Percentiles rank a stretch among this genome's conserved stretches.
phyloP scores from a whole-genome alignment of 2,113 vertebrate genomes.

The Hylia prasina region DNA sequence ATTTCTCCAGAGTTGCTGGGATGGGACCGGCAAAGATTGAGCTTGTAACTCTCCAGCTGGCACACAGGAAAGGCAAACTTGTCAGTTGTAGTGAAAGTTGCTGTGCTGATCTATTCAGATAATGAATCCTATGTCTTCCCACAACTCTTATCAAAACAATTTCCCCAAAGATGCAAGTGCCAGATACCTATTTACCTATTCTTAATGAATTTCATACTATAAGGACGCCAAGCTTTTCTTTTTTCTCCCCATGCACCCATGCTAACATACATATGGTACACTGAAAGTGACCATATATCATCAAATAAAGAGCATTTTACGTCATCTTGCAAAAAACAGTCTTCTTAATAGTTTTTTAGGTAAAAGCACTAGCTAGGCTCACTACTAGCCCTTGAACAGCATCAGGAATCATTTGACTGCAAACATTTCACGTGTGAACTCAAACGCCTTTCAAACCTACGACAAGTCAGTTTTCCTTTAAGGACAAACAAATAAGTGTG shows the following conservation, averaged over 20 bases:
- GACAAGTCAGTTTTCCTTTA: neutral
- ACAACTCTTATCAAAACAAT: neutral
- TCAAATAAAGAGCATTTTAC: neutral
- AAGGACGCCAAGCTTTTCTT: neutral
- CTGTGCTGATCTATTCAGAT: neutral
- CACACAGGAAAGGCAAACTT: neutral
- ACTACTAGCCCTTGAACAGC: neutral
- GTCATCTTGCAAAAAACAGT: neutral
- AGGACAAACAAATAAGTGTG: neutral
- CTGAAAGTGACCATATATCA: rapidly evolving
- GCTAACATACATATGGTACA: neutral
- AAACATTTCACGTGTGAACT: neutral
- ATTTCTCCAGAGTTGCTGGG: neutral
- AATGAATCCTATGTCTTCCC: neutral
- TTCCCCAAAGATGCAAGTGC: neutral
- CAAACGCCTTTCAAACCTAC: neutral
- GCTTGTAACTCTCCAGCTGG: neutral
- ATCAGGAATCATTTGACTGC: neutral
- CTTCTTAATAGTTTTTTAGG: neutral
- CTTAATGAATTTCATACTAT: neutral
- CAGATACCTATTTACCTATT: neutral
- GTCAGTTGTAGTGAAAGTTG: neutral
- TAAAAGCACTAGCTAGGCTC: neutral
- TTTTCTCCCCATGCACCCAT: neutral
- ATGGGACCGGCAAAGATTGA: neutral